A percentile compares a stretch with the other conserved stretches of the same genome.
Evolutionary conservation across 2,113 vertebrate genomes (phyloP).

Genomic region (Malurus alboscapulatus): DNA sequence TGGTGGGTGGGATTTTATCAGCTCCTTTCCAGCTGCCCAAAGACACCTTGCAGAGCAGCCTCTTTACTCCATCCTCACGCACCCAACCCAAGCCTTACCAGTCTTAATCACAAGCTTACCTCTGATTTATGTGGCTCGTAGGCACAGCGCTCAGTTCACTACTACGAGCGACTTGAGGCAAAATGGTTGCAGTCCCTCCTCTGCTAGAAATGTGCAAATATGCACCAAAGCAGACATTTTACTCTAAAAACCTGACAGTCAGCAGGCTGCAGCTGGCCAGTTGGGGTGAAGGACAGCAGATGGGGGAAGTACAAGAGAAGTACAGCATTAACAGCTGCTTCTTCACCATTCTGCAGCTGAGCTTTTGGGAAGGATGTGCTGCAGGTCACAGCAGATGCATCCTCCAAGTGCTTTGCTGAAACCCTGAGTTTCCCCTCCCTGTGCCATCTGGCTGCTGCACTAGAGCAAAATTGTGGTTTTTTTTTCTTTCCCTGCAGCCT

Average conservation of each 20-base stretch:
- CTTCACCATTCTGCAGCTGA: background rate
- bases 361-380: background rate
- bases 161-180: background rate
- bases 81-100: background rate
- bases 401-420: background rate
- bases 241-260: background rate
- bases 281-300: background rate
- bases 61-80: background rate
- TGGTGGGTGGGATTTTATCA: background rate
- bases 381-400: background rate
- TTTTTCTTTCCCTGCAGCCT: background rate
- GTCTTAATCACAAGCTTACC: background rate
- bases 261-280: background rate
- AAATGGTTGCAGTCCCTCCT: background rate
- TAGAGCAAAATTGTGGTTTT: background rate
- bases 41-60: background rate
- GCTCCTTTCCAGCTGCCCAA: background rate
- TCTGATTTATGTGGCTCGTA: background rate
- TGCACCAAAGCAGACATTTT: background rate
- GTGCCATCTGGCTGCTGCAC: conserved; percentile 9
- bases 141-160: background rate
- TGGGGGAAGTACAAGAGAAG: background rate
- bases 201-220: background rate
- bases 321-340: background rate
- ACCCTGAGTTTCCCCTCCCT: background rate